Conservation (phyloP, 2,113 vertebrate genomes). For the Phyllostomus discolor region DNA sequence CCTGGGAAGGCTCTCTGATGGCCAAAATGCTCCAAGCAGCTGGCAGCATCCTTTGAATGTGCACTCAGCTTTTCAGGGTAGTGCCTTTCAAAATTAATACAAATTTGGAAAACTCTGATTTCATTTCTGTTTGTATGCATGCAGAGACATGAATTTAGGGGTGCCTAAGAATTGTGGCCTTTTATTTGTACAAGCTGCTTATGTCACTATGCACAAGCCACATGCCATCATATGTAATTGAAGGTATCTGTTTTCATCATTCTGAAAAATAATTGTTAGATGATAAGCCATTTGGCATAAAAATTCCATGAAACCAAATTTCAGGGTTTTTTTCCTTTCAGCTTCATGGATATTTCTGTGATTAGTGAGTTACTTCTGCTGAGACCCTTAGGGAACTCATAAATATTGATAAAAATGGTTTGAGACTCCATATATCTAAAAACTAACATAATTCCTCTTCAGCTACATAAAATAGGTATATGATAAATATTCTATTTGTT, state of each 20-base stretch:
- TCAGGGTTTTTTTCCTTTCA: background rate
- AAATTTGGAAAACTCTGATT: background rate
- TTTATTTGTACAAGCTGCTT: background rate
- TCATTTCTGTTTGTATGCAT: background rate
- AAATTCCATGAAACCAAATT: background rate
- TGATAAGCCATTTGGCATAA: background rate
- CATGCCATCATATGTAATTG: background rate
- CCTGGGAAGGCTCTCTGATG: background rate
- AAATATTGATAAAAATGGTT: constrained; percentile 15
- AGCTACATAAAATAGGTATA: background rate
- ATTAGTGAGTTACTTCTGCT: background rate
- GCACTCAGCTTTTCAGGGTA: background rate
- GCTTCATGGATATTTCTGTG: background rate
- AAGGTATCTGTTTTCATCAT: background rate
- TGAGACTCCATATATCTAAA: background rate
- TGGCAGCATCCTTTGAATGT: background rate
- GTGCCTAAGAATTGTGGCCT: background rate
- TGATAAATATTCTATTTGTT: constrained; percentile 26
- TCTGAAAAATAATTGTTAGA: background rate
- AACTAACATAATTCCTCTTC: background rate
- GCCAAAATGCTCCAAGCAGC: background rate
- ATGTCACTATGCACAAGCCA: background rate
- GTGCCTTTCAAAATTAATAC: background rate
- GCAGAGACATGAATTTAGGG: background rate
- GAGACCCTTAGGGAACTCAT: background rate